These are phyloP conservation scores for Cosmia trapezina DNA, from an alignment of 2,888 invertebrate species.

Conservation along the genomic window DNA sequence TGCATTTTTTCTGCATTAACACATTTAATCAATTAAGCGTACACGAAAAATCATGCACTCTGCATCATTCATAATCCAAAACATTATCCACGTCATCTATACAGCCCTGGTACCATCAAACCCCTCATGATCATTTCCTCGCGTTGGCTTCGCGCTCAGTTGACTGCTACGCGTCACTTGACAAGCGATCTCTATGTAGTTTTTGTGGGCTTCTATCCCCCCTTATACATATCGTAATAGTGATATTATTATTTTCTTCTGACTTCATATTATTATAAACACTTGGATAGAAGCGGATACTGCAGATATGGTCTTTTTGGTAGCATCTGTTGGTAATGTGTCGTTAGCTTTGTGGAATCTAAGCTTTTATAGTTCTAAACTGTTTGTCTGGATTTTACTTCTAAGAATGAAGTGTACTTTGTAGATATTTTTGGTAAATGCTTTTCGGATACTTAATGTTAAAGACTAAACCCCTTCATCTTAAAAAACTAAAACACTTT, in stretches of 20 bases:
- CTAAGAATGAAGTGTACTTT: background rate
- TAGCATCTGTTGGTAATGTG: constrained; percentile 26
- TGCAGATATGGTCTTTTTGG: background rate
- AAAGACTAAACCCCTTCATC: no score
- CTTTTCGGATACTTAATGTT: background rate
- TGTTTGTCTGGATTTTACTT: constrained; percentile 11
- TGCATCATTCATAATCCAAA: constrained; percentile 29
- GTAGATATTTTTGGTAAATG: background rate
- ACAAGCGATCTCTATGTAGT: constrained; percentile 51
- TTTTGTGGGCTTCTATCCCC: constrained; percentile 43
- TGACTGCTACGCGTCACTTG: constrained; percentile 58
- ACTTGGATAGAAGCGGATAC: background rate
- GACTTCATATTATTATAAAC: background rate
- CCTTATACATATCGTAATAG: constrained; percentile 23
- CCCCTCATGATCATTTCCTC: constrained; percentile 49
- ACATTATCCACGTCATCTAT: constrained; percentile 15
- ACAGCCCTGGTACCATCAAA: constrained; percentile 12
- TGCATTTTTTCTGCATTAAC: background rate
- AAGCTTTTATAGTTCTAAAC: constrained; percentile 3
- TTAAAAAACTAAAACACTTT: no score
- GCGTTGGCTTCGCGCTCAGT: constrained; percentile 48
- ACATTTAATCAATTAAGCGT: background rate
- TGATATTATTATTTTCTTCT: constrained; percentile 26
- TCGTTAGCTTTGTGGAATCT: background rate
- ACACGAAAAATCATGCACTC: background rate